A percentile compares a stretch with the other conserved stretches of the same genome.
Conservation (phyloP, 1,140 invertebrate species). For the Thaumetopoea pityocampa region DNA sequence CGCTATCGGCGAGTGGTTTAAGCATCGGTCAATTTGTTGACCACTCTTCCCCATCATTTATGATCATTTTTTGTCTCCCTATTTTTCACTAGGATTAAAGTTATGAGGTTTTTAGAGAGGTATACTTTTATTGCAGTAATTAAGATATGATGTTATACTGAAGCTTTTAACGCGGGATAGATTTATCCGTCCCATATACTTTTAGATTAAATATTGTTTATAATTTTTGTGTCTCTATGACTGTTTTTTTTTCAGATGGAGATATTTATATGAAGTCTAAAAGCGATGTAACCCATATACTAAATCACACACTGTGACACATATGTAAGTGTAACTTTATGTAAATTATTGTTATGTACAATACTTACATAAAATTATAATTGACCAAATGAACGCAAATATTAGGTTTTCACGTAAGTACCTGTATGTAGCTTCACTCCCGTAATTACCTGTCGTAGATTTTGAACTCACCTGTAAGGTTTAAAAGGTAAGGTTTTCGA, state of each 20-base stretch:
- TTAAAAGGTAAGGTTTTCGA: too few species aligned
- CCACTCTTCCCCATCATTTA: constrained; percentile 45
- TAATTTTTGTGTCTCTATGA: constrained; percentile 18
- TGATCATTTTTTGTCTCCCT: constrained; percentile 51
- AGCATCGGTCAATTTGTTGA: constrained; percentile 60
- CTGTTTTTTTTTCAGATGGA: constrained; percentile 3
- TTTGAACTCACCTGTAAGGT: too few species aligned
- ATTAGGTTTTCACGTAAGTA: too few species aligned
- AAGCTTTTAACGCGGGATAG: constrained; percentile 46
- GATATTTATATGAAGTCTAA: constrained; percentile 10
- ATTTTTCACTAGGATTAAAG: constrained; percentile 56
- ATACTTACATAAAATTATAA: too few species aligned
- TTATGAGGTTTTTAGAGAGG: constrained; percentile 57
- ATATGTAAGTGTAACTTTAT: too few species aligned
- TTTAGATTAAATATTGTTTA: constrained; percentile 25
- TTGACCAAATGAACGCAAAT: too few species aligned
- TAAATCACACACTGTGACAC: constrained; percentile 1
- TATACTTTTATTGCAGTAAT: constrained; percentile 67
- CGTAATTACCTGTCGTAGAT: too few species aligned
- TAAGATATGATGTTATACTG: constrained; percentile 60
- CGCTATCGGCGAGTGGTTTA: constrained; percentile 38
- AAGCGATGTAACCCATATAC: not conserved
- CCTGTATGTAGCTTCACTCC: too few species aligned
- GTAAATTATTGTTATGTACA: too few species aligned
- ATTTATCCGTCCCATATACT: constrained; percentile 29